Conservation (phyloP, 2,797 vertebrate species). For the Tangara arthus region DNA sequence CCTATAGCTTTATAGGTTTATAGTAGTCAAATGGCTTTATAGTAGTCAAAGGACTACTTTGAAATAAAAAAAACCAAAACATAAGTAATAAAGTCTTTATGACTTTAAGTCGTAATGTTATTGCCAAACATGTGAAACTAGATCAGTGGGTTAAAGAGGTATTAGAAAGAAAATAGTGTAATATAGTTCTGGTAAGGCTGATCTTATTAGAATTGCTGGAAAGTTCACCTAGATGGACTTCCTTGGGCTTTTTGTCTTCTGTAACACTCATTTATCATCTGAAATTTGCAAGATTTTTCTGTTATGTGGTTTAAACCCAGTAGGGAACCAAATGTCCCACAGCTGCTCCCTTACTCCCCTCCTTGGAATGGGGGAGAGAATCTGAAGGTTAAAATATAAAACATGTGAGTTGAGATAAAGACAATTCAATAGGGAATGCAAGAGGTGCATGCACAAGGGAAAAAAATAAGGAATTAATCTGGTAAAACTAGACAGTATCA, state of each 20-base stretch:
- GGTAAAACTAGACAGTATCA: not conserved
- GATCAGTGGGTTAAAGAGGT: not conserved
- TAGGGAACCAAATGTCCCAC: not conserved
- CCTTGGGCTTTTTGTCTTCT: not conserved
- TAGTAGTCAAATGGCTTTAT: not conserved
- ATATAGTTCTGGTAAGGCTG: not conserved
- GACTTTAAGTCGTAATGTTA: not conserved
- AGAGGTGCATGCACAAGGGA: not conserved
- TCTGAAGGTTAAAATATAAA: not conserved
- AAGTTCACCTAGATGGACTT: not conserved
- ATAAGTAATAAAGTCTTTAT: not conserved
- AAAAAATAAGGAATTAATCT: not conserved
- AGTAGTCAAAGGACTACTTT: not conserved
- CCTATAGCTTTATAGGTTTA: not conserved
- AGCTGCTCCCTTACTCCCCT: not conserved
- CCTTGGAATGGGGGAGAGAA: not conserved
- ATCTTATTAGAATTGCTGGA: not conserved
- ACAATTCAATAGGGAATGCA: not conserved
- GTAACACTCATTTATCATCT: not conserved
- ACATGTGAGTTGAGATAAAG: not conserved
- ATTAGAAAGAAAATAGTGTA: not conserved
- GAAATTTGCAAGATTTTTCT: not conserved
- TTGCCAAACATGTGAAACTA: not conserved
- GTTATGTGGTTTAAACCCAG: not conserved
- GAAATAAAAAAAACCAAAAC: not conserved